Evolutionary conservation across 2,113 vertebrate genomes (phyloP).

Genomic region (Toxotes chatareus): DNA sequence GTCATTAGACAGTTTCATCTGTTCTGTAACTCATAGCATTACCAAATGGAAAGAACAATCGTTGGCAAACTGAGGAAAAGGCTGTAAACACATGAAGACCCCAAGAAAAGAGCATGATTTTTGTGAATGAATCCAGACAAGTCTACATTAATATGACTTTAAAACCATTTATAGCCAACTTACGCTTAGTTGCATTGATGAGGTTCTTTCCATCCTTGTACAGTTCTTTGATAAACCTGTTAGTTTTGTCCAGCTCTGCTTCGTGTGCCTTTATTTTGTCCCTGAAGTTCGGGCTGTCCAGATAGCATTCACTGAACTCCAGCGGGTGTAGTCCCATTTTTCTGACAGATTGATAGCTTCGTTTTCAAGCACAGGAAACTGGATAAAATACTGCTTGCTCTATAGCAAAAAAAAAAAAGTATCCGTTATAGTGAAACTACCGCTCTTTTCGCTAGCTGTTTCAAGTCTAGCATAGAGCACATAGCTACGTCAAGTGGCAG

Average conservation of each 20-base stretch:
- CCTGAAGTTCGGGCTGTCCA: conserved; percentile 95
- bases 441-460: conserved; percentile 7
- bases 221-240: conserved; percentile 97
- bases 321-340: conserved; percentile 95
- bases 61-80: neutral
- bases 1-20: neutral
- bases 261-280: conserved; percentile 94
- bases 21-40: neutral
- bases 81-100: neutral
- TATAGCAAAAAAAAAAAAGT: neutral
- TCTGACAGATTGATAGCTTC: conserved; percentile 37
- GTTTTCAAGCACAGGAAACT: conserved; percentile 19
- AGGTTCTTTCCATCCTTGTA: conserved; percentile 98
- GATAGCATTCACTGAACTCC: conserved; percentile 98
- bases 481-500: conserved; percentile 60
- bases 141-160: neutral
- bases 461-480: conserved; percentile 33
- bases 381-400: conserved; percentile 5
- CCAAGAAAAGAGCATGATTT: neutral
- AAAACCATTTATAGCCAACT: conserved; percentile 67
- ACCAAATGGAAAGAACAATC: neutral
- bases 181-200: conserved; percentile 95
- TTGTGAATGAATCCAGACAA: neutral
- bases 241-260: conserved; percentile 95
- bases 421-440: neutral